These are phyloP conservation scores for Chaunax sp. DNA, from an alignment of 2,797 vertebrate species.

Conservation along the genomic window DNA sequence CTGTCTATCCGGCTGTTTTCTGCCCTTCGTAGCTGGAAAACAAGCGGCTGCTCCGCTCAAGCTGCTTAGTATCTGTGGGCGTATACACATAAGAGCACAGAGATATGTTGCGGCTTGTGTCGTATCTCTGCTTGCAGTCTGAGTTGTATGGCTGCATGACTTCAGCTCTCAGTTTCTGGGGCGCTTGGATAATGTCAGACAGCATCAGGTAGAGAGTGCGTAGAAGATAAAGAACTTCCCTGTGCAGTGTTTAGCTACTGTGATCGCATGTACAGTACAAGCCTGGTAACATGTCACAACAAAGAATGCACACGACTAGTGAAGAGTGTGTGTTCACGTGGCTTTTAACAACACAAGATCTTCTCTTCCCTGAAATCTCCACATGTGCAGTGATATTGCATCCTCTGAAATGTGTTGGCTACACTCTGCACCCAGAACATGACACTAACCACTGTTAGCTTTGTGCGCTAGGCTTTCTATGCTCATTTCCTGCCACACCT, in stretches of 20 bases:
- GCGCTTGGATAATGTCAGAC: conserved; percentile 76
- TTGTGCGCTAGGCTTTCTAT: conserved; percentile 16
- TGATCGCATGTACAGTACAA: conserved; percentile 45
- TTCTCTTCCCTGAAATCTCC: conserved; percentile 4
- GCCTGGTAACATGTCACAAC: conserved; percentile 52
- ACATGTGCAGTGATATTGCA: conserved; percentile 28
- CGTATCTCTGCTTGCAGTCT: conserved; percentile 63
- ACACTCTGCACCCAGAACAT: conserved; percentile 29
- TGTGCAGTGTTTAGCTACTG: conserved; percentile 43
- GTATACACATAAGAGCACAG: conserved; percentile 27
- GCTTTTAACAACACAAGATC: conserved; percentile 19
- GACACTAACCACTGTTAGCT: conserved; percentile 34
- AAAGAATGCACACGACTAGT: conserved; percentile 53
- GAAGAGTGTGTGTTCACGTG: conserved; percentile 10
- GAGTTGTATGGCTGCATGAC: conserved; percentile 57
- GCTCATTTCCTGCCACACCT: conserved; percentile 23
- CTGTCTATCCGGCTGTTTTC: conserved; percentile 73
- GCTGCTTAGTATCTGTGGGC: conserved; percentile 45
- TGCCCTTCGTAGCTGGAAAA: conserved; percentile 56
- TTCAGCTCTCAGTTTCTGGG: conserved; percentile 55
- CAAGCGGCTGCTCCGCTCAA: conserved; percentile 76
- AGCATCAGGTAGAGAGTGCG: conserved; percentile 84
- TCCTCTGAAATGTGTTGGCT: conserved; percentile 40
- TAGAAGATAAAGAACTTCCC: conserved; percentile 63
- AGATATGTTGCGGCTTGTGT: conserved; percentile 82